Percentiles rank a stretch among this genome's conserved stretches.
These are phyloP conservation scores for Zaprionus lachaisei DNA, from an alignment of 1,140 invertebrate species.

Conservation along the genomic window DNA sequence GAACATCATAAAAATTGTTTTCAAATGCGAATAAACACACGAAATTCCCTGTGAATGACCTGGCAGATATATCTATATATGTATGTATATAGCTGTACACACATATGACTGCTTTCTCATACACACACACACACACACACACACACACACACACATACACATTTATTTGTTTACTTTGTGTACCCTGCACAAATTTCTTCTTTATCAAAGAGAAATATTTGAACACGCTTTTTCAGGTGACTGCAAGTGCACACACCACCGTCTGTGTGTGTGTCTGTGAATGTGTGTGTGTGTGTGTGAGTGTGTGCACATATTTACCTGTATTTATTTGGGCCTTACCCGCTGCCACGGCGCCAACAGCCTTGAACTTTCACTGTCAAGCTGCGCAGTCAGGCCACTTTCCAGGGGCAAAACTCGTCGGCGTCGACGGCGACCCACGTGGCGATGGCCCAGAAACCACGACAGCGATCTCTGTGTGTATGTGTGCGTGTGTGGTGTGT, in stretches of 20 bases:
- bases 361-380: constrained; percentile 73
- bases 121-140: not conserved
- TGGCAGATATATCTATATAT: not conserved
- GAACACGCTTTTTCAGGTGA: constrained; percentile 24
- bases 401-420: constrained; percentile 39
- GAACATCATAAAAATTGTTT: not conserved
- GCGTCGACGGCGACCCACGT: constrained; percentile 46
- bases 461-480: constrained; percentile 7
- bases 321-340: constrained; percentile 22
- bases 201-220: constrained; percentile 43
- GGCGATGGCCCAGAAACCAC: constrained; percentile 39
- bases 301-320: constrained; percentile 14
- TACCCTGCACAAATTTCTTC: constrained; percentile 16
- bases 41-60: constrained; percentile 3
- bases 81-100: not conserved
- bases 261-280: constrained; percentile 6
- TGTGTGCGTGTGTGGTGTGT: constrained; percentile 12
- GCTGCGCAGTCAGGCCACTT: constrained; percentile 25
- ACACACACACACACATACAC: not conserved
- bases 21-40: constrained; percentile 2
- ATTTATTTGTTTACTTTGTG: constrained; percentile 7
- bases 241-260: constrained; percentile 9
- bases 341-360: constrained; percentile 48
- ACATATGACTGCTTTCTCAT: not conserved
- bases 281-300: constrained; percentile 5